phyloP scores from a whole-genome alignment of 2,113 vertebrate genomes.

The Mus spicilegus region DNA sequence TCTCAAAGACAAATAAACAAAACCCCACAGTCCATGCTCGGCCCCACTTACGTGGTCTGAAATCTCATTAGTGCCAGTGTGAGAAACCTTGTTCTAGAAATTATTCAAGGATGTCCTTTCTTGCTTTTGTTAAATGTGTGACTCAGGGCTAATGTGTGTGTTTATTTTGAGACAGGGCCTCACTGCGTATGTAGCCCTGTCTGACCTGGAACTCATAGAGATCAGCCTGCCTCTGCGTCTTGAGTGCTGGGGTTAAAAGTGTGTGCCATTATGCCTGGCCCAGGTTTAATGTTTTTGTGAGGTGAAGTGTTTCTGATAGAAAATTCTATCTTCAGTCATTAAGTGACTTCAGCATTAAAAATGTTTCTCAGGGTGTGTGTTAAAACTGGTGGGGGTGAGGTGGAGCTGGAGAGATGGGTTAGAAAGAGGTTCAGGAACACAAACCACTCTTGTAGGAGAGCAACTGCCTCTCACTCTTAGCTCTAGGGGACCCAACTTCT shows the following conservation, averaged over 20 bases:
- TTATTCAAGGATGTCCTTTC: not conserved
- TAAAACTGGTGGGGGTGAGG: not conserved
- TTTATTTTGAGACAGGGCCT: not conserved
- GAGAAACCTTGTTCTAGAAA: not conserved
- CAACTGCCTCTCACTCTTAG: not conserved
- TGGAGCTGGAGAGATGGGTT: not conserved
- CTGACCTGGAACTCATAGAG: not conserved
- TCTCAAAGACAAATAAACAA: too few species aligned
- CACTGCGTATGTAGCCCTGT: not conserved
- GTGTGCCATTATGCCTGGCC: not conserved
- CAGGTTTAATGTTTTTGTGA: not conserved
- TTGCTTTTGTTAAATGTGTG: not conserved
- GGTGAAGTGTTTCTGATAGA: not conserved
- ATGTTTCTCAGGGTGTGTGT: not conserved
- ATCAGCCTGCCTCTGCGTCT: not conserved
- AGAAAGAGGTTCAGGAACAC: not conserved
- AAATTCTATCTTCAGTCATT: not conserved
- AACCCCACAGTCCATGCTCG: accelerated
- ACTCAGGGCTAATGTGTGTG: not conserved
- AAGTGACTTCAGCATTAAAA: not conserved
- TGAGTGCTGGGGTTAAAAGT: not conserved
- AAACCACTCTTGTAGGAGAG: not conserved
- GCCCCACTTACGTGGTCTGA: accelerated
- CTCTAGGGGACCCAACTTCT: not conserved
- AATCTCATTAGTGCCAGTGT: accelerated